Conservation (phyloP, 2,797 vertebrate genomes). For the Sebastes paucispinis region DNA sequence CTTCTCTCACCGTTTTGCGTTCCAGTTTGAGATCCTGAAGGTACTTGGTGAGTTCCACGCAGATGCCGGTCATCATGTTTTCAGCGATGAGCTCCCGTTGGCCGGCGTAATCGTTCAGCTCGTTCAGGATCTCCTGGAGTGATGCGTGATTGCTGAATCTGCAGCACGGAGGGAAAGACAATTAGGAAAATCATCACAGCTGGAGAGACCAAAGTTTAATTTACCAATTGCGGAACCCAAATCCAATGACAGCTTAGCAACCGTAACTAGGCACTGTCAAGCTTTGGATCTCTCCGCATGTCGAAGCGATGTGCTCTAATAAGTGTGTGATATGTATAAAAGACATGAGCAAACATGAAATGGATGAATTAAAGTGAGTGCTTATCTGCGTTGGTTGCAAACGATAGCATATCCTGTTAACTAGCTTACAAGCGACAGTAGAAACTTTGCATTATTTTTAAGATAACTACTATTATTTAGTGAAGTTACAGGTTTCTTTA, state of each 20-base stretch:
- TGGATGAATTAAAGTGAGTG: not conserved
- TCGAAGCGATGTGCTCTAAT: not conserved
- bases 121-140: slow-evolving; percentile 93
- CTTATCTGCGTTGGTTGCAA: not conserved
- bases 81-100: slow-evolving; percentile 94
- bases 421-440: not conserved
- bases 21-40: slow-evolving; percentile 92
- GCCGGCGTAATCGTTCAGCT: slow-evolving; percentile 93
- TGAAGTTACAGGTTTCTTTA: too few relatives aligned
- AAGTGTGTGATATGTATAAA: not conserved
- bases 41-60: slow-evolving; percentile 87
- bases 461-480: too few relatives aligned
- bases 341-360: not conserved
- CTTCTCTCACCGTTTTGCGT: slow-evolving; percentile 89
- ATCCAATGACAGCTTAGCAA: not conserved
- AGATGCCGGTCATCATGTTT: slow-evolving; percentile 90
- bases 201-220: not conserved
- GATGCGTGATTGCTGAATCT: slow-evolving; percentile 93
- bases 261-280: not conserved
- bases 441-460: too few relatives aligned
- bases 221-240: not conserved
- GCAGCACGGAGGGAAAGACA: slow-evolving; percentile 29
- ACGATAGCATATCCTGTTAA: not conserved
- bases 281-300: not conserved
- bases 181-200: not conserved